Conservation (phyloP, 2,797 vertebrate genomes). For the Cossypha polioptera region DNA sequence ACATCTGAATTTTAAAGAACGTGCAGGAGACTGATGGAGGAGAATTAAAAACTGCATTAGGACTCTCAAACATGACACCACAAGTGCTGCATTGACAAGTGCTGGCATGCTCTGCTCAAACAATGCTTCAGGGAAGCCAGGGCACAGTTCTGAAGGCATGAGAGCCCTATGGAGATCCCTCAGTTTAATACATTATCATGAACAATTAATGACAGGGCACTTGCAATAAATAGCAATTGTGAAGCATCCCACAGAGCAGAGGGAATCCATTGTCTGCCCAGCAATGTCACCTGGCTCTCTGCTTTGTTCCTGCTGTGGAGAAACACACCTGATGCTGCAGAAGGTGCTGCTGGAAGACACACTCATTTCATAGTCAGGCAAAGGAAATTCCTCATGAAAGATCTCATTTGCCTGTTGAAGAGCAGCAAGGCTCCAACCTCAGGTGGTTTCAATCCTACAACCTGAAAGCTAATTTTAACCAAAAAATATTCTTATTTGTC, state of each 20-base stretch:
- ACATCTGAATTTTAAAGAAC: neutral
- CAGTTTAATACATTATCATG: neutral
- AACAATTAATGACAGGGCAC: constrained; percentile 2
- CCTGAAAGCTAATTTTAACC: constrained; percentile 6
- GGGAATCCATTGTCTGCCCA: neutral
- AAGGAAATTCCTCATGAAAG: constrained; percentile 39
- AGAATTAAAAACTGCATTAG: constrained; percentile 22
- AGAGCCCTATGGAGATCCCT: neutral
- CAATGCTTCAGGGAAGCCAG: constrained; percentile 33
- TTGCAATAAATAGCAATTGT: neutral
- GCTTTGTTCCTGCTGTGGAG: neutral
- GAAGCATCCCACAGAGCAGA: neutral
- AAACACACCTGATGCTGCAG: neutral
- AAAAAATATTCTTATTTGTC: neutral
- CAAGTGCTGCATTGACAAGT: constrained; percentile 23
- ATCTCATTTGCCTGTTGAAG: constrained; percentile 44
- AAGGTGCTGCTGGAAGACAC: neutral
- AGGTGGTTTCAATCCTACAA: neutral
- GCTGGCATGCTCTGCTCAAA: neutral
- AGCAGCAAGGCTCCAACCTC: neutral
- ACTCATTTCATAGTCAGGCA: constrained; percentile 19
- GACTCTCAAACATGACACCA: neutral
- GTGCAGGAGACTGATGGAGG: neutral
- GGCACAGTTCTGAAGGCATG: neutral
- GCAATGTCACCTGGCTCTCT: neutral